Evolutionary conservation across 2,888 invertebrate species (phyloP), one percentile per base, ranked within the genome.

Genomic region (Orchestes rusci): DNA sequence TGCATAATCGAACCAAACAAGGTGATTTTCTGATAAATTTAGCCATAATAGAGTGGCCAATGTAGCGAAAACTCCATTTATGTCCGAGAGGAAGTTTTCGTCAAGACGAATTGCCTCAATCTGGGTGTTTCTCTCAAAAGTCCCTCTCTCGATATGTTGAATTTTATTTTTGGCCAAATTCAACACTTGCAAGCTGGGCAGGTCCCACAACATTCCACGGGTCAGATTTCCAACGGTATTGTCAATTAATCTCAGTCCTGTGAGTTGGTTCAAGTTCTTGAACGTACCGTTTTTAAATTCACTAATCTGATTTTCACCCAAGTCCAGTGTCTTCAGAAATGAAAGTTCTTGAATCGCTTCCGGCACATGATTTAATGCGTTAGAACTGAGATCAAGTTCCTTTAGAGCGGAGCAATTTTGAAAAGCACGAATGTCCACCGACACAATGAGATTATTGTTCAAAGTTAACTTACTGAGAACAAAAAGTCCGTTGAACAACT

Each of bases 1-100:
- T 40, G 91, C 90, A 65, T 89, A 92, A 69, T 92, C 92, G 69
- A 93, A 92, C 88, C 89, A 89, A 56, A 87, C 84, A 61, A 93
- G 73, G 71, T 88, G 88, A 73, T 92, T 92, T 71, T 89, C 88
- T 29, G 90, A 90, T 39, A 92, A 74, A 70, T 92, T 92, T 46
- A 93, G 72, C 84, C 91, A 85, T 61, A 89, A 71, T 48, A 93
- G 73, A 54, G 84, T 85, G n/a, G 84, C 80, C 18, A 93, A 73
- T 45, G 88, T 84, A 23, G 89, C 82, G 64, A 92, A 88, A 48
- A 90, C 85, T 12, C 90, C 90, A 69, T 92, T 91, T 60, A 93
- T 85, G 65, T 92, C 89, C 36, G 85, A 82, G 56, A 93, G 73
- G 64, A 83, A 85, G 68, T 93, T 93, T 49, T 86, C 86, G 64